Evolutionary conservation across 2,888 invertebrate species (phyloP).

Genomic region (Agriopis marginaria): DNA sequence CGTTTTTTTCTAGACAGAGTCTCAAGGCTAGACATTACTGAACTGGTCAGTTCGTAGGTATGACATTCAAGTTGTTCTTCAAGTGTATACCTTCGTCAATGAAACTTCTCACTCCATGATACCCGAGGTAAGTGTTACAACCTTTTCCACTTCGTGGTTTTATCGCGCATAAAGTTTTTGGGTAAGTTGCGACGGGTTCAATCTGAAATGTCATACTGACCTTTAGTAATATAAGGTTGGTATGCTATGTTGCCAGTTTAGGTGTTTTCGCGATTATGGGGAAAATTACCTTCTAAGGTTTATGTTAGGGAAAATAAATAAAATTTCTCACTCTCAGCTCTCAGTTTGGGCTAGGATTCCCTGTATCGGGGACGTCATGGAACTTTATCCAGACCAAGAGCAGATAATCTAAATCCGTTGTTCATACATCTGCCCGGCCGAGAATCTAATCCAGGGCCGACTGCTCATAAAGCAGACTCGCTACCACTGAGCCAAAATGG

Average conservation of each 20-base stretch:
- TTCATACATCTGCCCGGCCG: too few species aligned
- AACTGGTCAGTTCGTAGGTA: not conserved
- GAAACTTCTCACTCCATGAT: conserved; percentile 7
- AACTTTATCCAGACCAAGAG: too few species aligned
- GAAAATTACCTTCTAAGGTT: not conserved
- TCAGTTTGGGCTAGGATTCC: too few species aligned
- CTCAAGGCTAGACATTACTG: not conserved
- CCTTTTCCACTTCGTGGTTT: conserved; percentile 19
- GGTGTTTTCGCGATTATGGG: too few species aligned
- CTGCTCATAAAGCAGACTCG: too few species aligned
- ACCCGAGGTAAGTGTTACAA: conserved; percentile 17
- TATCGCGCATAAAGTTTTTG: conserved; percentile 17
- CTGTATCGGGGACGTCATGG: too few species aligned
- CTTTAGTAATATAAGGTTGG: not conserved
- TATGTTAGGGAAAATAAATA: not conserved
- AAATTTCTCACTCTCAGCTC: too few species aligned
- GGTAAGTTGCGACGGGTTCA: conserved; percentile 4
- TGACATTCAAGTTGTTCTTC: not conserved
- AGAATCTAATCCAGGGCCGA: too few species aligned
- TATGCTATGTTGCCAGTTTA: not conserved
- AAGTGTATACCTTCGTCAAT: conserved; percentile 5
- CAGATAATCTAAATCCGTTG: too few species aligned
- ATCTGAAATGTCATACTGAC: conserved; percentile 23
- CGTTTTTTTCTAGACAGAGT: too few species aligned
- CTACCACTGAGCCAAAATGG: too few species aligned